Percentiles rank a stretch among this genome's conserved stretches.
phyloP scores from a whole-genome alignment of 2,797 vertebrate genomes.

The Cyclopterus lumpus region DNA sequence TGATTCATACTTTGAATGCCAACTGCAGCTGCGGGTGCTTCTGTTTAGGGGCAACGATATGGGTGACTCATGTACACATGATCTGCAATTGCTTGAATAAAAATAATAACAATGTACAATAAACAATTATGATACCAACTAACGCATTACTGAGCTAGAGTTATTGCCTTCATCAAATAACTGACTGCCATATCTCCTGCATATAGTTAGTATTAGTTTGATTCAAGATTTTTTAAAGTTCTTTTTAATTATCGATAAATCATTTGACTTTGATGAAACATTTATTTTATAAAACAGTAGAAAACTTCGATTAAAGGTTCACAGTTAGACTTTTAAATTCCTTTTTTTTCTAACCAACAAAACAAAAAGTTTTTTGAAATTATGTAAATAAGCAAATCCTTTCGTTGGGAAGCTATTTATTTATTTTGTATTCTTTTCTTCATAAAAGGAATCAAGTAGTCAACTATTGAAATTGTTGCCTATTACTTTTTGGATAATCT shows the following conservation, averaged over 20 bases:
- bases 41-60: slow-evolving; percentile 24
- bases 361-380: not conserved
- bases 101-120: slow-evolving; percentile 42
- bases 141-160: slow-evolving; percentile 18
- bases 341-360: not conserved
- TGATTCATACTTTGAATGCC: slow-evolving; percentile 29
- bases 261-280: not conserved
- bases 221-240: not conserved
- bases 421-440: not conserved
- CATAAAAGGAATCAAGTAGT: not conserved
- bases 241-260: not conserved
- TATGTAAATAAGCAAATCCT: not conserved
- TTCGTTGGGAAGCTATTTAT: not conserved
- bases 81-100: slow-evolving; percentile 47
- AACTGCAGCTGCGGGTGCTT: slow-evolving; percentile 35
- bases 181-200: not conserved
- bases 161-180: slow-evolving; percentile 4
- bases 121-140: slow-evolving; percentile 46
- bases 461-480: not conserved
- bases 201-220: not conserved
- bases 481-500: not conserved
- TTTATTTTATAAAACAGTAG: not conserved
- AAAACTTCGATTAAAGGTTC: not conserved
- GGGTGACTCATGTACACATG: slow-evolving; percentile 22
- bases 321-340: not conserved